A percentile compares a stretch with the other conserved stretches of the same genome.
phyloP scores from a whole-genome alignment of 2,113 vertebrate species.

The Gambusia affinis region DNA sequence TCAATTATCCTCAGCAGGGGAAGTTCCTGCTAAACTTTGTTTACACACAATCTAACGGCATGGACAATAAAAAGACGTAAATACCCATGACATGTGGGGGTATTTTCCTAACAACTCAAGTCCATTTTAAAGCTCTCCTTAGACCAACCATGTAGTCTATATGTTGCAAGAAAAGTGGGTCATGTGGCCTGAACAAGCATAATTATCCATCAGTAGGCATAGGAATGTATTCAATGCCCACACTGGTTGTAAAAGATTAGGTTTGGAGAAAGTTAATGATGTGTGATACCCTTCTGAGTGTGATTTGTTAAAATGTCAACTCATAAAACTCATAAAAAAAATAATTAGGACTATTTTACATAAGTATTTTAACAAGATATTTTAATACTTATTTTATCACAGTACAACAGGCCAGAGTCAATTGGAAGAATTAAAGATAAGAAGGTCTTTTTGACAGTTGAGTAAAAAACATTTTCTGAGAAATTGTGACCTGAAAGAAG shows the following conservation, averaged over 20 bases:
- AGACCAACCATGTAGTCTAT: background rate
- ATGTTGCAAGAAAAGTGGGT: slow-evolving; percentile 9
- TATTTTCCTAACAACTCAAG: background rate
- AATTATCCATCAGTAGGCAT: slow-evolving; percentile 1
- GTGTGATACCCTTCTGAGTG: slow-evolving; percentile 14
- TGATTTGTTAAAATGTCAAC: background rate
- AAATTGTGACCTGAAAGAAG: too few relatives aligned
- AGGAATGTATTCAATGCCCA: slow-evolving; percentile 25
- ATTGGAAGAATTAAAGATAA: background rate
- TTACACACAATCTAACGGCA: slow-evolving; percentile 24
- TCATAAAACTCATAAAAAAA: background rate
- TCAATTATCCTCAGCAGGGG: slow-evolving; percentile 62
- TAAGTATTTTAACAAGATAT: background rate
- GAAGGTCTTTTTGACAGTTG: background rate
- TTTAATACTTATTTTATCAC: background rate
- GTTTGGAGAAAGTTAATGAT: background rate
- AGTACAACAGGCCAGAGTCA: background rate
- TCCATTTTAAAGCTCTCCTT: background rate
- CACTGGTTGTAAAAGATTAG: slow-evolving; percentile 7
- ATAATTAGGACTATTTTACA: background rate
- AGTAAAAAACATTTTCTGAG: background rate
- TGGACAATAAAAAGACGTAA: slow-evolving; percentile 25
- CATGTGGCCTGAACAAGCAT: background rate
- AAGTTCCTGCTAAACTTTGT: slow-evolving; percentile 29
- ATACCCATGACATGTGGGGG: background rate